A percentile compares a stretch with the other conserved stretches of the same genome.
Evolutionary conservation across 1,140 invertebrate genomes (phyloP).

Genomic region (Amyelois transitella): DNA sequence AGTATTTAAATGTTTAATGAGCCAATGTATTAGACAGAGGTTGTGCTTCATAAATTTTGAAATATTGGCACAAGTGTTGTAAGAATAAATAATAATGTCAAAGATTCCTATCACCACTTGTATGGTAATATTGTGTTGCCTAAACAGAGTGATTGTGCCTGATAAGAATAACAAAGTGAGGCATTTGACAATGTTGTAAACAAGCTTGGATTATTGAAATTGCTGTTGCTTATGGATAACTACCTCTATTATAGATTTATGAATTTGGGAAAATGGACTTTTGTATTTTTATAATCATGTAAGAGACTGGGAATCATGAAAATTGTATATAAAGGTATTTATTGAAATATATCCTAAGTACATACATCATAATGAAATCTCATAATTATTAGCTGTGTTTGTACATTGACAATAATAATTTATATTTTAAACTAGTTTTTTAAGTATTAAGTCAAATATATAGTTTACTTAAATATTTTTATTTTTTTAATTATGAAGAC

Average conservation of each 20-base stretch:
- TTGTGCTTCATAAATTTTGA: not conserved
- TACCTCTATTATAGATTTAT: not conserved
- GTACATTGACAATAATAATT: conserved; percentile 28
- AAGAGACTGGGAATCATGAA: too few relatives aligned
- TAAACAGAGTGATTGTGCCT: not conserved
- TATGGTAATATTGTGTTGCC: not conserved
- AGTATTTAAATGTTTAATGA: conserved; percentile 26
- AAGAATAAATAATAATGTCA: not conserved
- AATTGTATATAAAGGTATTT: too few relatives aligned
- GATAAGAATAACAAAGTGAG: not conserved
- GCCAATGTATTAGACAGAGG: conserved; percentile 14
- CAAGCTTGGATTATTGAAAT: not conserved
- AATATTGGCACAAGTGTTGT: not conserved
- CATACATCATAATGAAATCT: not conserved
- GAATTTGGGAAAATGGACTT: not conserved
- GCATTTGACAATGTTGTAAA: not conserved
- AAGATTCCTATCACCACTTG: not conserved
- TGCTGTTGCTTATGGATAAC: not conserved
- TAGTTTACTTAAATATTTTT: conserved; percentile 33
- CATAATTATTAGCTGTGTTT: not conserved
- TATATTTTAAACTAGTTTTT: too few relatives aligned
- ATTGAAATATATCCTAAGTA: not conserved
- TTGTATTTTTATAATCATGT: not conserved
- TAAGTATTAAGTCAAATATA: conserved; percentile 26
- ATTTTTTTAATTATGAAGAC: conserved; percentile 47